Evolutionary conservation across 2,888 invertebrate genomes (phyloP).

Genomic region (Tetragonula carbonaria): DNA sequence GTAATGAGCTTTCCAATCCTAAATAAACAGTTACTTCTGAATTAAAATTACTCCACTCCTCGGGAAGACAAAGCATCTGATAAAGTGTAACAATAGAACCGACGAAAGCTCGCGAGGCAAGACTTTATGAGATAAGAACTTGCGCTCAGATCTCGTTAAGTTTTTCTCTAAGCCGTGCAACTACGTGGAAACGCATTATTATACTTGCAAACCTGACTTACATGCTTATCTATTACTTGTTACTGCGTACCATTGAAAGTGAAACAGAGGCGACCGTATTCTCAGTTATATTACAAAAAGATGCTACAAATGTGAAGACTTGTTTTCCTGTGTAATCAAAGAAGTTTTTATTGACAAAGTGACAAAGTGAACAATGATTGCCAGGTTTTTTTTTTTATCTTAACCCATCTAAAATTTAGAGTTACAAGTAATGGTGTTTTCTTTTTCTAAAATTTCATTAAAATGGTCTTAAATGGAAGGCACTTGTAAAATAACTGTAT

Average conservation of each 20-base stretch:
- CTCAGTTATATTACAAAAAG: neutral
- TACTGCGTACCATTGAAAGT: neutral
- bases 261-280: neutral
- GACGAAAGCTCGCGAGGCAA: neutral
- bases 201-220: conserved; percentile 18
- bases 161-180: neutral
- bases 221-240: neutral
- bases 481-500: no score
- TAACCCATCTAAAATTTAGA: no score
- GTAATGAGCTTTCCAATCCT: neutral
- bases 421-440: no score
- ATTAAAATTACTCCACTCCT: neutral
- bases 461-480: no score
- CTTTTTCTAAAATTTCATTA: no score
- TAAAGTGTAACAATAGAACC: neutral
- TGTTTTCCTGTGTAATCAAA: neutral
- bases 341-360: conserved; percentile 3
- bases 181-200: neutral
- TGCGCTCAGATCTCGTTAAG: neutral
- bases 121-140: neutral
- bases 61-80: neutral
- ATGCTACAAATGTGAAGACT: neutral
- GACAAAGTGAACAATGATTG: neutral
- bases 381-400: no score
- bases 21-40: neutral